Base-by-base conservation (phyloP, 2,888 invertebrate genomes). In the Harpalus rufipes region DNA sequence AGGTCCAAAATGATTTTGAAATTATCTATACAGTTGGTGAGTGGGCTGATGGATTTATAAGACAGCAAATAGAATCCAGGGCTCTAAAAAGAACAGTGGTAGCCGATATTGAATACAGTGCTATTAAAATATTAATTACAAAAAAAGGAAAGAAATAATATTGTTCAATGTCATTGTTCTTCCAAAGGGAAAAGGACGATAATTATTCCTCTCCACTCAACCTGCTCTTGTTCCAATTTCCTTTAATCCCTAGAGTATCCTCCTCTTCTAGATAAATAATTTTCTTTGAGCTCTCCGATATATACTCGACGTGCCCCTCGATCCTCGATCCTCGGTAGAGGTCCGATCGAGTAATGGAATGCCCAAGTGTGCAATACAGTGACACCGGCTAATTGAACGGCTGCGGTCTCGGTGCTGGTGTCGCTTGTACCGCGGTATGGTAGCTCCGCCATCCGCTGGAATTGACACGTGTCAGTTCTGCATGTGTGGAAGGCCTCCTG, bases 331-430 rank as follows among this genome's bases (percentile, higher is more conserved):
- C 10, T 7, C 10, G 32, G 39, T 59, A 68, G 68, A 14, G 68
- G 39, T 68, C 21, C 32, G 72, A 18, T 41, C 41, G 76, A 39
- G 56, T 58, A 81, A 81, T 68, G 58, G 81, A 81, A 81, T 81
- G 58, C 81, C 81, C 81, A 81, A 81, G 81, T 68, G 81, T 68
- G 44, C 81, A 81, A 81, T 81, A 72, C 68, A 68, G 25, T 81
- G 72, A 81, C 81, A 81, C 72, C 25, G 59, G 72, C 81, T 81
- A 81, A 81, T 81, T 81, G 81, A 81, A 81, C 81, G 58, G 51
- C 44, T 7, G 21, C 79, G 59, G 16, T 32, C 5, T 32, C 32
- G 32, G 21, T 56, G 76, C 32, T 10, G 12, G 14, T 39, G n/a
- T 25, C 79, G 61, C 39, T 32, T 56, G 59, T 39, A 56, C 44